Base-by-base conservation (phyloP, 2,888 invertebrate species). In the Lasioglossum zephyrum region DNA sequence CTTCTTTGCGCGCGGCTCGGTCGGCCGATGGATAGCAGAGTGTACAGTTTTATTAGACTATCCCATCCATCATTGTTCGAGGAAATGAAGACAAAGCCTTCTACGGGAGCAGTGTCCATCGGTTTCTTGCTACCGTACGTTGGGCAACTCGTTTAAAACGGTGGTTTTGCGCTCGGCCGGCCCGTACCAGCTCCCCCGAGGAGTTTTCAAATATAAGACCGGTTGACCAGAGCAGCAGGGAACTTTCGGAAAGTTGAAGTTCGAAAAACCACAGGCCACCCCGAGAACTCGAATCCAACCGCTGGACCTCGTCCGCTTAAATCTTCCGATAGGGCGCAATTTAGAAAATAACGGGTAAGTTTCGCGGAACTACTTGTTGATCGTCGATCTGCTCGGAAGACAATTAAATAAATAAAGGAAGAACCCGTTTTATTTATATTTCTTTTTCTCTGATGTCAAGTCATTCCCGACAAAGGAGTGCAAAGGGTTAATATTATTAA, bases 321-420 rank as follows among this genome's bases (percentile, higher is more conserved):
- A 83, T 76, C 79, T 73, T 73, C 66, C 72, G n/a, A 44, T 57
- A 5, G 18, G 22, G 26, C 36, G 39, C 39, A 36, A 73, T 70
- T 80, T 60, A 69, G 41, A 80, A 84, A 60, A 70, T 36, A 53
- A 60, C 53, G 31, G 44, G 57, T 4, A 79, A 47, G 44, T 74
- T 41, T 4, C 18, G 4, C 8, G 47, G 26, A n/a, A 41, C 79
- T 81, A 85, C 87, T 85, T 85, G 87, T 87, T 87, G 87, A 85
- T 79, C 74, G 60, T 57, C 57, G 79, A 82, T 70, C 18, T 22
- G 36, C 9, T 16, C 22, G 39, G 4, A 39, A 39, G 39, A 39
- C 39, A 39, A 39, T 39, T 39, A 39, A 39, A 5, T 39, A 39
- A 39, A 39, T 5, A 39, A 39, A 39, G 5, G 39, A 39, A 36